Percentiles rank a stretch among this genome's conserved stretches.
Evolutionary conservation across 2,113 vertebrate genomes (phyloP).

Genomic region (Gavia stellata): DNA sequence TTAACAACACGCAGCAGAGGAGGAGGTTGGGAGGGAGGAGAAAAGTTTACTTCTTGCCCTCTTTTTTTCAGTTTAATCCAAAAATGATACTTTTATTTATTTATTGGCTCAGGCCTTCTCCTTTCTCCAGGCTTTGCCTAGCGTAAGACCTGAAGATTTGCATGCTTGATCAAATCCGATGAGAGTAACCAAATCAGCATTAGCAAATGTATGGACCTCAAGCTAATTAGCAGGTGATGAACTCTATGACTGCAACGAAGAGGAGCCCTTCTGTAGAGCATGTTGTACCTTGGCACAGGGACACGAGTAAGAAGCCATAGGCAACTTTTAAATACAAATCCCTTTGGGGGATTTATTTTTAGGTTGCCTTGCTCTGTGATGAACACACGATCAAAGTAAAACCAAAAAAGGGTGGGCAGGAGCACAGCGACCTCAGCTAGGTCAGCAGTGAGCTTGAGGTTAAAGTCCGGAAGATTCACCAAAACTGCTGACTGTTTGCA

Average conservation of each 20-base stretch:
- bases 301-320: neutral
- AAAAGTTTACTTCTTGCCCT: neutral
- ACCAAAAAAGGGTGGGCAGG: conserved; percentile 1
- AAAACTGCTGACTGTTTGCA: neutral
- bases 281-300: conserved; percentile 5
- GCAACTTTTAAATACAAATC: conserved; percentile 6
- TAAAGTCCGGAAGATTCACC: neutral
- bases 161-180: neutral
- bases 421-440: neutral
- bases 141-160: neutral
- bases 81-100: neutral
- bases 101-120: neutral
- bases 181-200: neutral
- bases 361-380: neutral
- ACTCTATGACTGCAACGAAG: neutral
- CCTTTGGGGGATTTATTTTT: conserved; percentile 26
- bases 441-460: neutral
- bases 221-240: conserved; percentile 13
- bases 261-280: neutral
- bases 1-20: fast-evolving
- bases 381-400: neutral
- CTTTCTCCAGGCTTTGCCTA: neutral
- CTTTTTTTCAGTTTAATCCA: neutral
- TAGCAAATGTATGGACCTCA: neutral
- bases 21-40: neutral